Evolutionary conservation across 2,888 invertebrate species (phyloP).

Genomic region (Hemistola chrysoprasaria): DNA sequence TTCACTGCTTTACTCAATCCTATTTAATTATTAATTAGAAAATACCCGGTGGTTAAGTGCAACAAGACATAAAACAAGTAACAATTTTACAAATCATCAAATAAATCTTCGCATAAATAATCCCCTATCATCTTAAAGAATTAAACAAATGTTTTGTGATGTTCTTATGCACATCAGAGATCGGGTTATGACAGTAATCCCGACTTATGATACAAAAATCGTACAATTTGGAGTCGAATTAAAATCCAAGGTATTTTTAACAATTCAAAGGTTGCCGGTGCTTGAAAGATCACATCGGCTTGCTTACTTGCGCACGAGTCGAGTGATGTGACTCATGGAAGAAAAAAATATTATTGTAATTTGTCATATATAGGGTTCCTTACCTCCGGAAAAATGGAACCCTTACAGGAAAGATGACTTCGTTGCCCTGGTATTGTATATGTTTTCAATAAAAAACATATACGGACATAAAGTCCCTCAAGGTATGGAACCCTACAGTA

Average conservation of each 20-base stretch:
- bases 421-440: no score
- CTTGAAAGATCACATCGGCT: conserved; percentile 20
- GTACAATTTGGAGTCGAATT: conserved; percentile 71
- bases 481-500: no score
- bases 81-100: conserved; percentile 48
- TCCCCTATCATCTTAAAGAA: conserved; percentile 55
- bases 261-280: conserved; percentile 49
- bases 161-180: conserved; percentile 54
- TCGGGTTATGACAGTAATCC: conserved; percentile 70
- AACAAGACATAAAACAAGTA: no score
- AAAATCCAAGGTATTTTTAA: conserved; percentile 64
- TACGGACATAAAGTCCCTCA: no score
- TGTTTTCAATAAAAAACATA: no score
- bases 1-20: no score
- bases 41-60: no score
- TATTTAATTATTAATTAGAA: no score
- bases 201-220: conserved; percentile 68
- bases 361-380: conserved; percentile 30
- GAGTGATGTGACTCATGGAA: conserved; percentile 39
- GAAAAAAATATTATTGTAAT: conserved; percentile 35
- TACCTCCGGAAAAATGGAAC: no score
- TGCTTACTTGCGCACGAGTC: conserved; percentile 29
- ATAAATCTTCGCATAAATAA: conserved; percentile 52
- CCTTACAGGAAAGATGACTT: no score
- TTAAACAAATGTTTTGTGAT: conserved; percentile 72